phyloP scores from a whole-genome alignment of 2,113 vertebrate genomes.

The Mobula birostris region DNA sequence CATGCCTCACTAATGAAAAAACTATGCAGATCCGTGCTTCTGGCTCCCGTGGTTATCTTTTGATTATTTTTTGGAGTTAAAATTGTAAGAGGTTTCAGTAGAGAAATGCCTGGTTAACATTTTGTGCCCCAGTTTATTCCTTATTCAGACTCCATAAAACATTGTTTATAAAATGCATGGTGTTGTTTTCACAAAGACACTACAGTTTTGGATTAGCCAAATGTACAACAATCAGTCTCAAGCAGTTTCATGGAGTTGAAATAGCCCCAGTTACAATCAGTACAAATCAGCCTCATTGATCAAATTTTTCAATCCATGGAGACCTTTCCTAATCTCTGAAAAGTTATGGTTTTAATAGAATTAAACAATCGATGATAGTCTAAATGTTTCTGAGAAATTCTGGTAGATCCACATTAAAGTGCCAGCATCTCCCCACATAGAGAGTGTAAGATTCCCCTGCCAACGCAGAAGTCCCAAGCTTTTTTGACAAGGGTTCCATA shows the following conservation, averaged over 20 bases:
- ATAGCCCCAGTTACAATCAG: not conserved
- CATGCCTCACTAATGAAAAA: too few relatives aligned
- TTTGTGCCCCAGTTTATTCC: not conserved
- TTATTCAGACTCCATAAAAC: not conserved
- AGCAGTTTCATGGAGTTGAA: not conserved
- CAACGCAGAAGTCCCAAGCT: too few relatives aligned
- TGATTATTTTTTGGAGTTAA: too few relatives aligned
- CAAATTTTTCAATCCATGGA: not conserved
- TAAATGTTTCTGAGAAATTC: too few relatives aligned
- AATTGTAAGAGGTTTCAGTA: not conserved
- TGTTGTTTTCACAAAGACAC: not conserved
- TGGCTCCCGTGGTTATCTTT: too few relatives aligned
- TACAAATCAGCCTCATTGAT: not conserved
- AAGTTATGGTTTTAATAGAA: not conserved
- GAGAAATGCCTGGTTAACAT: not conserved
- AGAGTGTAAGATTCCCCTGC: too few relatives aligned
- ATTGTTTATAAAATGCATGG: not conserved
- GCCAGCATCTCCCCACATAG: too few relatives aligned
- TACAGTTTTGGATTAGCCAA: not conserved
- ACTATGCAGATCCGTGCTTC: too few relatives aligned
- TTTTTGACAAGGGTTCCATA: too few relatives aligned
- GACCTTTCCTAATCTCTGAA: not conserved
- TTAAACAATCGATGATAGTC: not conserved
- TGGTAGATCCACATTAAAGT: too few relatives aligned
- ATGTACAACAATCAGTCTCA: not conserved